Base-by-base conservation (phyloP, 2,888 invertebrate species). In the Epinotia brunnichana region DNA sequence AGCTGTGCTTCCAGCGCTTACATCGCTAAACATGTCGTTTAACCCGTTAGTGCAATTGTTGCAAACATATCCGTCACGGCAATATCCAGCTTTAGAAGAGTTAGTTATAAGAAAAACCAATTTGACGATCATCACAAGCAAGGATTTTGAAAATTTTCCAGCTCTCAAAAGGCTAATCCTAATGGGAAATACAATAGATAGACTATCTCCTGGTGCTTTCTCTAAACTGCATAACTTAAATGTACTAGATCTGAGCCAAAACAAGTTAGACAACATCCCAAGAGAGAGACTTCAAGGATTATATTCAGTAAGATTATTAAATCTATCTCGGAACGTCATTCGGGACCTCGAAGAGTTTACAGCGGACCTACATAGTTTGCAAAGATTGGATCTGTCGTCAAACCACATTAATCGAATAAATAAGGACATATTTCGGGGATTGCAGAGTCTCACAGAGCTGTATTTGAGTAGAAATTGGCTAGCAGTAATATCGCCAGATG, bases 171-270 rank as follows among this genome's bases (percentile, higher is more conserved):
- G 96, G 82, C 94, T 97, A 70, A 95, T 95, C 82, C 89, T 97
- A 78, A 94, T 95, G 53, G 94, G 94, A 78, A 97, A 97, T 87
- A 93, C 95, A 74, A 96, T 97, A 76, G 95, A 96, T 17, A 94
- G 96, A 75, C 95, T 98, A 74, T 97, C 97, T 2, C 97, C 98
- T 0, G 96, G 97, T 54, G 97, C 98, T 67, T 97, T 98, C 85
- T 95, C 95, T 66, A 96, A 95, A 79, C 91, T 97, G 41, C 95
- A 96, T 59, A 96, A 95, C 85, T 93, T 98, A 75, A 93, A 96
- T 70, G 96, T 96, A 13, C 93, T 98, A 70, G 97, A 98, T 88
- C 90, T 98, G 76, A 96, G 97, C 78, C 94, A 96, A 79, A 98
- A 98, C 87, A 96, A 97, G 85, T 92, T 98, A 79, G 97, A 97